Conservation (phyloP, 2,797 vertebrate species). For the Arnoldichthys spilopterus region DNA sequence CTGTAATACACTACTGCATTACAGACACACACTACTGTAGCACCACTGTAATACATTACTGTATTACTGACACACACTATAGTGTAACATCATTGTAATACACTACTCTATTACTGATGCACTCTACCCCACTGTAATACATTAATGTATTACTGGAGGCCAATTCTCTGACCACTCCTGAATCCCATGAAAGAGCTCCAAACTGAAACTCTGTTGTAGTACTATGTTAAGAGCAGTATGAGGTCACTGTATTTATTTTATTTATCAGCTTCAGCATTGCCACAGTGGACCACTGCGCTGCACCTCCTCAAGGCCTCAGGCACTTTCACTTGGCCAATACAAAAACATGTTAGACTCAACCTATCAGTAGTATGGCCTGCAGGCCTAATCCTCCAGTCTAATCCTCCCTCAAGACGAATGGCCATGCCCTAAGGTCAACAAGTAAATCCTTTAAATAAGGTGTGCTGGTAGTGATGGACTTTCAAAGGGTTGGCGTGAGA, state of each 20-base stretch:
- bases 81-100: not conserved
- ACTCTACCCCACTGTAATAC: not conserved
- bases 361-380: not conserved
- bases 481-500: not conserved
- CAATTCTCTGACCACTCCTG: not conserved
- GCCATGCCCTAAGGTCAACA: not conserved
- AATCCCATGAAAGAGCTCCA: not conserved
- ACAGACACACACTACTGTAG: not conserved
- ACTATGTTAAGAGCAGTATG: not conserved
- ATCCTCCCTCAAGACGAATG: not conserved
- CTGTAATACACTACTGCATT: no score
- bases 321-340: not conserved
- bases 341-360: not conserved
- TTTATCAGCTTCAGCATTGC: conserved; percentile 62
- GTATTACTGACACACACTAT: not conserved
- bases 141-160: not conserved
- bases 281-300: not conserved
- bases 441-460: conserved; percentile 2
- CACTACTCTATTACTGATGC: no score
- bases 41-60: no score
- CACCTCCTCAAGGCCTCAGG: not conserved
- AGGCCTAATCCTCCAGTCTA: not conserved
- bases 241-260: not conserved
- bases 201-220: conserved; percentile 3
- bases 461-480: not conserved